phyloP scores from a whole-genome alignment of 2,888 invertebrate genomes.

The Mythimna loreyi region DNA sequence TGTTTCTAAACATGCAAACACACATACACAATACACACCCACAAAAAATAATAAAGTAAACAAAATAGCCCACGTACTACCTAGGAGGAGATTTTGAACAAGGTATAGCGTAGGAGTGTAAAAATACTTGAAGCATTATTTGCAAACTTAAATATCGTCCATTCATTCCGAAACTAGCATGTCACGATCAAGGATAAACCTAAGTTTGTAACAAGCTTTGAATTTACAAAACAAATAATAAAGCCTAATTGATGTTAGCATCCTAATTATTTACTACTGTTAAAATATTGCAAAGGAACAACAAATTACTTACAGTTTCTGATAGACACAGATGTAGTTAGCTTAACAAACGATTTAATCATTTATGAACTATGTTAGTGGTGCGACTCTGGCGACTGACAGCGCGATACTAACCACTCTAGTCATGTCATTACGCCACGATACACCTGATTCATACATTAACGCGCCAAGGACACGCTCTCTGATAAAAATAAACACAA shows the following conservation, averaged over 20 bases:
- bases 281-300: neutral
- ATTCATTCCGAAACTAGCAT: slow-evolving; percentile 42
- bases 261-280: neutral
- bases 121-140: slow-evolving; percentile 4
- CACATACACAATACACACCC: too few species aligned
- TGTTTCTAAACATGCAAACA: too few species aligned
- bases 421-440: slow-evolving; percentile 36
- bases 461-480: slow-evolving; percentile 61
- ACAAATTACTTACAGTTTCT: slow-evolving; percentile 75
- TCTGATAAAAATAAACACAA: slow-evolving; percentile 69
- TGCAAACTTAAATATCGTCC: slow-evolving; percentile 22
- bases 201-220: slow-evolving; percentile 8
- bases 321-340: slow-evolving; percentile 65
- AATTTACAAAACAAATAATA: neutral
- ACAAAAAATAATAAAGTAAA: neutral
- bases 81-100: neutral
- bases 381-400: slow-evolving; percentile 56
- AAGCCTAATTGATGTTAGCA: too few species aligned
- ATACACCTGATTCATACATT: slow-evolving; percentile 59
- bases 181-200: slow-evolving; percentile 47
- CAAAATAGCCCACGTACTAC: neutral
- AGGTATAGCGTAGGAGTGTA: slow-evolving; percentile 2
- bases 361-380: slow-evolving; percentile 61
- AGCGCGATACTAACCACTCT: slow-evolving; percentile 65
- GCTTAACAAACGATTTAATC: slow-evolving; percentile 74